These are phyloP conservation scores for Palythoa grandis DNA, from an alignment of 92 coral and sea anemone species.

Conservation along the genomic window DNA sequence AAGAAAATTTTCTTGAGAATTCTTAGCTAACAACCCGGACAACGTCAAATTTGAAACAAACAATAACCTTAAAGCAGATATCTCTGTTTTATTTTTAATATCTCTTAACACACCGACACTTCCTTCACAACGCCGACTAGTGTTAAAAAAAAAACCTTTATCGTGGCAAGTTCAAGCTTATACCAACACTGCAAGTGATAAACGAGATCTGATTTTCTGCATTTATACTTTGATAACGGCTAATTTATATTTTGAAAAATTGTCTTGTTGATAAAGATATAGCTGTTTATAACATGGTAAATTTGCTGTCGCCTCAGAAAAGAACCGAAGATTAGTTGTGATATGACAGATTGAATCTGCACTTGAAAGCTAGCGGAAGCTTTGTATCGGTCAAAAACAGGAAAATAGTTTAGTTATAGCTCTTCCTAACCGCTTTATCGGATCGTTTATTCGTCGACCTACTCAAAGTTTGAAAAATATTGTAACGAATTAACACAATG, in stretches of 20 bases:
- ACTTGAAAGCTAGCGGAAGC: neutral
- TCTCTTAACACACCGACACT: slow-evolving; percentile 20
- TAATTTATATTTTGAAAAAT: slow-evolving; percentile 10
- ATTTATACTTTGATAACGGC: neutral
- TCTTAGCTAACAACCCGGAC: neutral
- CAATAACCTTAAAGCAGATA: neutral
- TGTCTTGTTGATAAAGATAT: slow-evolving; percentile 9
- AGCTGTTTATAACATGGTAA: neutral
- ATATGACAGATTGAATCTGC: neutral
- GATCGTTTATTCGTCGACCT: neutral
- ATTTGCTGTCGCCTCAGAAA: slow-evolving; percentile 15
- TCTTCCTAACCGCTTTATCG: slow-evolving; percentile 32
- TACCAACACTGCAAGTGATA: neutral
- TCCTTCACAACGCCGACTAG: slow-evolving; percentile 22
- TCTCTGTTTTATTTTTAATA: slow-evolving; percentile 30
- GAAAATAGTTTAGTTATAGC: slow-evolving; percentile 11
- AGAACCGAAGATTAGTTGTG: neutral
- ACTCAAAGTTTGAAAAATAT: neutral
- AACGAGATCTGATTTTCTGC: slow-evolving; percentile 11
- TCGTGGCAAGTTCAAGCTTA: slow-evolving; percentile 6
- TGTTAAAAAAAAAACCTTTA: no score
- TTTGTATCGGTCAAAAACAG: neutral
- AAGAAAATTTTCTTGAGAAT: neutral
- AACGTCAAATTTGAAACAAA: slow-evolving; percentile 1
- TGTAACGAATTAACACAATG: neutral